phyloP scores from a whole-genome alignment of 2,113 vertebrate species.

The Pachypanchax playfairii region DNA sequence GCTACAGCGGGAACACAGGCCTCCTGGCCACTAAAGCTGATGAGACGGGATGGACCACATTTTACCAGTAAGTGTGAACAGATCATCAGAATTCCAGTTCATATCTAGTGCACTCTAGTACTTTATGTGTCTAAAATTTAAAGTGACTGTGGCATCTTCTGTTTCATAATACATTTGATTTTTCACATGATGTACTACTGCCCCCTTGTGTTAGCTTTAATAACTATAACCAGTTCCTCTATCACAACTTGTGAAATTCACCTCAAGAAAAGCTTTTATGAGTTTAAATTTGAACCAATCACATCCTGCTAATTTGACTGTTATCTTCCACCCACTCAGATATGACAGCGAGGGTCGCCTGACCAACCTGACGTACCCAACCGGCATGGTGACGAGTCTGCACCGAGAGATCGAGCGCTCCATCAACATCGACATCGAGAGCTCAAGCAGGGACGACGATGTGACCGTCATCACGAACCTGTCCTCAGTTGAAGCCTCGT shows the following conservation, averaged over 20 bases:
- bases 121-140: slow-evolving; percentile 21
- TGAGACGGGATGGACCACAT: slow-evolving; percentile 98
- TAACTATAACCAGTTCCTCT: slow-evolving; percentile 27
- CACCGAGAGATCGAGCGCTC: slow-evolving; percentile 98
- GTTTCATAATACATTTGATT: neutral
- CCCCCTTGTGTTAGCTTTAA: slow-evolving; percentile 61
- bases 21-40: slow-evolving; percentile 96
- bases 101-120: neutral
- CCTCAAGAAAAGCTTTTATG: neutral
- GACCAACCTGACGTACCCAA: slow-evolving; percentile 97
- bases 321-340: slow-evolving; percentile 70
- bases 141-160: slow-evolving; percentile 11
- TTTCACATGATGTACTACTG: slow-evolving; percentile 39
- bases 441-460: slow-evolving; percentile 96
- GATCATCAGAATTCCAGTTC: slow-evolving; percentile 15
- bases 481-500: slow-evolving; percentile 96
- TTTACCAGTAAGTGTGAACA: slow-evolving; percentile 94
- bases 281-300: neutral
- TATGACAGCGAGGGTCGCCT: slow-evolving; percentile 97
- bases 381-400: slow-evolving; percentile 96
- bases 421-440: slow-evolving; percentile 98
- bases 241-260: neutral
- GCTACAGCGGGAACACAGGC: slow-evolving; percentile 91
- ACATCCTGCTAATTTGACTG: neutral
- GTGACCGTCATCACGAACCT: slow-evolving; percentile 98